Percentiles rank a stretch among this genome's conserved stretches.
phyloP scores from a whole-genome alignment of 2,113 vertebrate species.

The Cinclus cinclus region DNA sequence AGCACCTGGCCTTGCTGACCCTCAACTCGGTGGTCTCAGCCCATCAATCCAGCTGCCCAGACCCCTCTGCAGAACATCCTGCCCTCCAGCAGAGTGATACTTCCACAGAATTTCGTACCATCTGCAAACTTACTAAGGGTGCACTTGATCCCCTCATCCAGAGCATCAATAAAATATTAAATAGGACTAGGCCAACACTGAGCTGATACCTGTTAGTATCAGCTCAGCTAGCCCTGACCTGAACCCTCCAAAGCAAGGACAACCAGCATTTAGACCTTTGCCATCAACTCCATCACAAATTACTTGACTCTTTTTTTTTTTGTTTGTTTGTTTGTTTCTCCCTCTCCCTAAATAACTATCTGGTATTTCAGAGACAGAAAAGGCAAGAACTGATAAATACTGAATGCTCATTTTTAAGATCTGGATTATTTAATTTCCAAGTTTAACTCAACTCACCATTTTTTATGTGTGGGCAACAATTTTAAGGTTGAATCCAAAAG shows the following conservation, averaged over 20 bases:
- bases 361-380: not conserved
- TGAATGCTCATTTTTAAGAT: not conserved
- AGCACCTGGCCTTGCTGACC: accelerated
- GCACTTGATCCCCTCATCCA: not conserved
- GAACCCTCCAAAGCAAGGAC: not conserved
- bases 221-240: not conserved
- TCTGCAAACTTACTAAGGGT: not conserved
- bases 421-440: not conserved
- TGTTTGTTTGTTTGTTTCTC: too few relatives aligned
- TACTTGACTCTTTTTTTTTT: not conserved
- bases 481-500: not conserved
- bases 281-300: not conserved
- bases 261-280: not conserved
- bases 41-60: not conserved
- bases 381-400: not conserved
- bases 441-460: not conserved
- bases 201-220: not conserved
- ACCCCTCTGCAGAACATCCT: not conserved
- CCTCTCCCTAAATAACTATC: not conserved
- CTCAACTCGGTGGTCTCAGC: accelerated
- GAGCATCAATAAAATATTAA: not conserved
- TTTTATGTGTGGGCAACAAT: accelerated
- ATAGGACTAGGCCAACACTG: not conserved
- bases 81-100: not conserved
- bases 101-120: not conserved